Evolutionary conservation across 2,797 vertebrate species (phyloP).

Genomic region (Tenualosa thibaudeaui): DNA sequence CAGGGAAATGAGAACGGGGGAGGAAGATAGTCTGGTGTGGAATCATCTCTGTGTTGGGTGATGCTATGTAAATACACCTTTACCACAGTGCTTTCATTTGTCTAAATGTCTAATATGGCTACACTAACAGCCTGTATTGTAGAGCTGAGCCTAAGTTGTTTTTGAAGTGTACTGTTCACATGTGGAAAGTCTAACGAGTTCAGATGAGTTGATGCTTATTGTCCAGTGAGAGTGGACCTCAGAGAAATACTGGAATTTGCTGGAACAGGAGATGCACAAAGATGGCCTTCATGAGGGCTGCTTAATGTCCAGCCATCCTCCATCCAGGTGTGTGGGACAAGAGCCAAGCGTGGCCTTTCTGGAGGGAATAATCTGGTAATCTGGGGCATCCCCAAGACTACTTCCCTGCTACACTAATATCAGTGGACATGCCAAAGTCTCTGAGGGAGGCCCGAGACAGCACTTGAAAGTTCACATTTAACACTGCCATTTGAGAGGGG

Average conservation of each 20-base stretch:
- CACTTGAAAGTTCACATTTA: background rate
- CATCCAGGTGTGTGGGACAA: conserved; percentile 67
- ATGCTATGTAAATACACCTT: background rate
- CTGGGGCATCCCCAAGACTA: conserved; percentile 33
- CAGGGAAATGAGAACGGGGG: background rate
- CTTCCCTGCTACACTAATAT: conserved; percentile 30
- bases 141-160: background rate
- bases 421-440: background rate
- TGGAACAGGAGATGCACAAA: conserved; percentile 62
- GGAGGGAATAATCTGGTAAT: conserved; percentile 24
- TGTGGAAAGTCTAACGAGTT: background rate
- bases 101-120: background rate
- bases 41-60: background rate
- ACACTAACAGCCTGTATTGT: background rate
- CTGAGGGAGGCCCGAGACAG: background rate
- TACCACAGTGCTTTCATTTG: background rate
- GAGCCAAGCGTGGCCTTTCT: conserved; percentile 56
- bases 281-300: conserved; percentile 60
- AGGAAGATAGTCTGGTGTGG: background rate
- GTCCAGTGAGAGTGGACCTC: background rate
- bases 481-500: background rate
- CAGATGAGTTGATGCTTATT: background rate
- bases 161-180: background rate
- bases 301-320: conserved; percentile 36
- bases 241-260: conserved; percentile 63